Percentiles rank a stretch among this genome's conserved stretches.
Conservation (phyloP, 2,113 vertebrate species). For the Thunnus thynnus region DNA sequence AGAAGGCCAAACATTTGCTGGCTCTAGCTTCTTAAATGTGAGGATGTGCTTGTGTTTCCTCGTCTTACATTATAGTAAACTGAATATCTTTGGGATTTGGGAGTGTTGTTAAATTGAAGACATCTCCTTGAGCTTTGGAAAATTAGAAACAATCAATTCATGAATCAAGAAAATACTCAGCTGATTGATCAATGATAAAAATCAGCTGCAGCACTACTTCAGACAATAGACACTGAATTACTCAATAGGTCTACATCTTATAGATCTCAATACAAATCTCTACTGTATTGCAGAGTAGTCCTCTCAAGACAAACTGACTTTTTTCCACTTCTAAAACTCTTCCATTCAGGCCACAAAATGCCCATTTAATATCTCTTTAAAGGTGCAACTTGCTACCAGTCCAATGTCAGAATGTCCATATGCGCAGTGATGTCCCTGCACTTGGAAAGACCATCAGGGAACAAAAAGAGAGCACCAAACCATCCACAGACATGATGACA, state of each 20-base stretch:
- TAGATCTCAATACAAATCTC: neutral
- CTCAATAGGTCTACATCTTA: neutral
- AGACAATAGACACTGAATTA: neutral
- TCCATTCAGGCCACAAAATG: constrained; percentile 6
- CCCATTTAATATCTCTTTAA: constrained; percentile 5
- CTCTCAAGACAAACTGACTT: neutral
- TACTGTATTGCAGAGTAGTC: no score
- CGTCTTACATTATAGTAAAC: no score
- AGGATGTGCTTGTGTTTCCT: no score
- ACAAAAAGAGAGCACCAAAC: constrained; percentile 30
- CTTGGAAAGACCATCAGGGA: constrained; percentile 19
- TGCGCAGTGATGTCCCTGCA: neutral
- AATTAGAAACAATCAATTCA: no score
- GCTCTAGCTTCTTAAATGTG: no score
- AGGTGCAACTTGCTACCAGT: constrained; percentile 2
- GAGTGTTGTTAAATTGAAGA: no score
- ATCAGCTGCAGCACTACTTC: no score
- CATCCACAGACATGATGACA: constrained; percentile 8
- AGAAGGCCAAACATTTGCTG: no score
- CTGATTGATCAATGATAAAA: no score
- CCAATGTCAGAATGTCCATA: constrained; percentile 28
- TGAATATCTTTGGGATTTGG: no score
- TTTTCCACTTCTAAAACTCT: neutral
- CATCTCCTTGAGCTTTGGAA: no score
- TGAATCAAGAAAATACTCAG: no score